Evolutionary conservation across 2,797 vertebrate genomes (phyloP).

Genomic region (Psittacula derbiana): DNA sequence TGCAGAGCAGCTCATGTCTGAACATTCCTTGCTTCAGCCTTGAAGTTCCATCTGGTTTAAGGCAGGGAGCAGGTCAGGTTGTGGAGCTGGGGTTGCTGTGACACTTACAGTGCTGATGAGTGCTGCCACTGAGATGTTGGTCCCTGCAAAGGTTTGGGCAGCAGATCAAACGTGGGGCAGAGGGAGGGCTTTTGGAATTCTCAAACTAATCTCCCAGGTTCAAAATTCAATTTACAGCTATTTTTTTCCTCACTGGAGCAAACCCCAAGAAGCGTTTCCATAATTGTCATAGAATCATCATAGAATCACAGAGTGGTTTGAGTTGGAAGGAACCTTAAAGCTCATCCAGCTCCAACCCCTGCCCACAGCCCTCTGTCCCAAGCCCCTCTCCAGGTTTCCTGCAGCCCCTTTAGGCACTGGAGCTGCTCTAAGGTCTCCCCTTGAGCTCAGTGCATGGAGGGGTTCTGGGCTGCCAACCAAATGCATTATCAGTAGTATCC

Average conservation of each 20-base stretch:
- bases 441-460: not conserved
- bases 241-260: not conserved
- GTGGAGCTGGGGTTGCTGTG: not conserved
- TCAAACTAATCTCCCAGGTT: not conserved
- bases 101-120: fast-evolving
- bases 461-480: not conserved
- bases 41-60: not conserved
- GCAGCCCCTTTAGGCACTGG: not conserved
- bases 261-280: not conserved
- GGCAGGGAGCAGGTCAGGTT: not conserved
- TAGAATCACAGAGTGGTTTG: not conserved
- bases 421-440: not conserved
- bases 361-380: not conserved
- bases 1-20: not conserved
- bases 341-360: not conserved
- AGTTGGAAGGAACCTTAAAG: not conserved
- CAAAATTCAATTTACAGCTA: not conserved
- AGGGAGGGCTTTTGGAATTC: not conserved
- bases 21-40: not conserved
- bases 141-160: not conserved
- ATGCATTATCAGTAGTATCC: not conserved
- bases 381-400: not conserved
- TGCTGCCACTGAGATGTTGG: not conserved
- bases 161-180: not conserved
- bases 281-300: not conserved